Conservation (phyloP, 2,797 vertebrate genomes). For the Pseudochirops corinnae region DNA sequence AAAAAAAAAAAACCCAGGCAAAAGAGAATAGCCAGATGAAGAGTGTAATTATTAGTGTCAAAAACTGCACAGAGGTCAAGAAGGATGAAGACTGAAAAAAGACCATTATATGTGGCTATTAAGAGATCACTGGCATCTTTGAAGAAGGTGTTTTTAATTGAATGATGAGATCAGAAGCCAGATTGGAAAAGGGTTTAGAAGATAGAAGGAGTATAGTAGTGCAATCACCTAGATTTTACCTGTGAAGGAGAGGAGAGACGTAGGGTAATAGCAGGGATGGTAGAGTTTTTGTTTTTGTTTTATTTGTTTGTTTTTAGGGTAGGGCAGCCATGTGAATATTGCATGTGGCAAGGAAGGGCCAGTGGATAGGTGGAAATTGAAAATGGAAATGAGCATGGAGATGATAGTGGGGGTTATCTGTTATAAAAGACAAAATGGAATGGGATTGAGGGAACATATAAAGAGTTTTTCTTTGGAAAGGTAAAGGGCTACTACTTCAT, state of each 20-base stretch:
- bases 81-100: neutral
- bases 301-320: too few relatives aligned
- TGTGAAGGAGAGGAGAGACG: neutral
- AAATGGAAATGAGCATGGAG: too few relatives aligned
- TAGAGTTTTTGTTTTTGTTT: neutral
- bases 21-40: neutral
- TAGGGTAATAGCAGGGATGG: neutral
- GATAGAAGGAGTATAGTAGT: neutral
- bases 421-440: neutral
- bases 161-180: neutral
- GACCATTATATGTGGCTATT: neutral
- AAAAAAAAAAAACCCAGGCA: neutral
- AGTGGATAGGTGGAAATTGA: neutral
- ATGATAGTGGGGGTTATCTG: neutral
- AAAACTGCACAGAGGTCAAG: neutral
- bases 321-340: neutral
- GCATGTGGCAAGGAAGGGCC: neutral
- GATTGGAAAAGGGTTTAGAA: neutral
- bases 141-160: neutral
- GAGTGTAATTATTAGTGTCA: too few relatives aligned
- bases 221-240: neutral
- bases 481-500: neutral
- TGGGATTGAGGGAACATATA: neutral
- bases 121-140: neutral
- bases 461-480: neutral